A percentile compares a stretch with the other conserved stretches of the same genome.
Evolutionary conservation across 2,888 invertebrate species (phyloP).

Genomic region (Eupithecia vulgata): DNA sequence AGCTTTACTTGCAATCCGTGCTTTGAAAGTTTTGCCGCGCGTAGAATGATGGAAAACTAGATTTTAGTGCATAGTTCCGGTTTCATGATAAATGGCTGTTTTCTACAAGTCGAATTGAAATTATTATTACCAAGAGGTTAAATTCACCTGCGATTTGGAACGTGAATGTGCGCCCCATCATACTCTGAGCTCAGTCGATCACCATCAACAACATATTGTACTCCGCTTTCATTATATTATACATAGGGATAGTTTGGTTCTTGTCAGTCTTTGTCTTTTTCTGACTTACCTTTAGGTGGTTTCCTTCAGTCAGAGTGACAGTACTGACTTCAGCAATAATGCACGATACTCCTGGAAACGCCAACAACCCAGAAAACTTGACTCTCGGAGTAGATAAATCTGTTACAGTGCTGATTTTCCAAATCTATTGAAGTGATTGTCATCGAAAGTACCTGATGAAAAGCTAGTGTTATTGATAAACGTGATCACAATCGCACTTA

Average conservation of each 20-base stretch:
- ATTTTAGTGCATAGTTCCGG: conserved; percentile 7
- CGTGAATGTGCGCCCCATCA: not conserved
- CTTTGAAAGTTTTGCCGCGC: conserved; percentile 18
- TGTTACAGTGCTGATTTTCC: not conserved
- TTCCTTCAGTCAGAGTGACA: too few relatives aligned
- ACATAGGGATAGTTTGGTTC: too few relatives aligned
- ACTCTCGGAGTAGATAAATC: too few relatives aligned
- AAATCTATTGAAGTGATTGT: not conserved
- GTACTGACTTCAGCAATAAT: too few relatives aligned
- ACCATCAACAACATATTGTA: too few relatives aligned
- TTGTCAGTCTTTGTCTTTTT: not conserved
- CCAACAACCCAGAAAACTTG: too few relatives aligned
- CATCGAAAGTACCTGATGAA: too few relatives aligned
- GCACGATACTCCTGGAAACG: too few relatives aligned
- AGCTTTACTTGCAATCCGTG: conserved; percentile 12
- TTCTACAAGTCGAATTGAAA: conserved; percentile 1
- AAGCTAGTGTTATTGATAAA: not conserved
- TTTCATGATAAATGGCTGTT: conserved; percentile 7
- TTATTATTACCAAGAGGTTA: not conserved
- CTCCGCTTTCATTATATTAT: too few relatives aligned
- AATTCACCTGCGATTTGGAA: not conserved
- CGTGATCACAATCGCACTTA: not conserved
- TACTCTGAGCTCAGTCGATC: not conserved
- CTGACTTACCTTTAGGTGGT: not conserved
- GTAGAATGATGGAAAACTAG: conserved; percentile 17